These are phyloP conservation scores for Embidobia sp. DNA, from an alignment of 2,888 invertebrate genomes.

Conservation along the genomic window DNA sequence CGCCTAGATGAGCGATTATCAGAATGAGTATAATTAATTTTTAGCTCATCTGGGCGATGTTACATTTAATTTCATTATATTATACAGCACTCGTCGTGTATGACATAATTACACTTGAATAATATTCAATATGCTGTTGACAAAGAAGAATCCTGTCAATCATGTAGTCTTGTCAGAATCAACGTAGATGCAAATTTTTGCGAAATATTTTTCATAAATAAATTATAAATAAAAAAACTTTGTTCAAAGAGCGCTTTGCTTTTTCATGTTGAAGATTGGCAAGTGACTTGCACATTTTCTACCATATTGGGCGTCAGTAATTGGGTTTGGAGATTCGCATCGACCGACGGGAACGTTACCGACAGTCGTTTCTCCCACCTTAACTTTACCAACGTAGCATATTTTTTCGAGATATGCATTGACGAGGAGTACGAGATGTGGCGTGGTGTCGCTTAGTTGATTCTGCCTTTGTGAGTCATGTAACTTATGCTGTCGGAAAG, in stretches of 20 bases:
- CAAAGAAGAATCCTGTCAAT: too few relatives aligned
- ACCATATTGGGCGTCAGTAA: conserved; percentile 27
- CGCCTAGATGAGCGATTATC: too few relatives aligned
- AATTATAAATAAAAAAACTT: conserved; percentile 19
- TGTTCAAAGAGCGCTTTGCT: too few relatives aligned
- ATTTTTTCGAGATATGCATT: conserved; percentile 26
- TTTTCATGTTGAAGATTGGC: conserved; percentile 2
- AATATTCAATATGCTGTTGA: too few relatives aligned
- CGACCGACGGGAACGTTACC: conserved; percentile 17
- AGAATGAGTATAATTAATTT: too few relatives aligned
- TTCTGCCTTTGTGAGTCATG: conserved; percentile 80
- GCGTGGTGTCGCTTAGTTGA: conserved; percentile 73
- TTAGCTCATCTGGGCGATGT: too few relatives aligned
- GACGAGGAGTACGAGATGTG: conserved; percentile 33
- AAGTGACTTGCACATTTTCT: conserved; percentile 23
- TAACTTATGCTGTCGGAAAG: conserved; percentile 80
- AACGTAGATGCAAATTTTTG: conserved; percentile 13
- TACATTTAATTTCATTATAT: too few relatives aligned
- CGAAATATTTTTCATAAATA: conserved; percentile 33
- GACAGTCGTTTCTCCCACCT: neutral
- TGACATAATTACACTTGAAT: too few relatives aligned
- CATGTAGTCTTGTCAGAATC: conserved; percentile 6
- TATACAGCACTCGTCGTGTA: too few relatives aligned
- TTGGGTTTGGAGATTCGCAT: neutral
- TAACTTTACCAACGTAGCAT: conserved; percentile 39